Conservation (phyloP, 1,140 invertebrate species). For the Globodera ellingtonae region DNA sequence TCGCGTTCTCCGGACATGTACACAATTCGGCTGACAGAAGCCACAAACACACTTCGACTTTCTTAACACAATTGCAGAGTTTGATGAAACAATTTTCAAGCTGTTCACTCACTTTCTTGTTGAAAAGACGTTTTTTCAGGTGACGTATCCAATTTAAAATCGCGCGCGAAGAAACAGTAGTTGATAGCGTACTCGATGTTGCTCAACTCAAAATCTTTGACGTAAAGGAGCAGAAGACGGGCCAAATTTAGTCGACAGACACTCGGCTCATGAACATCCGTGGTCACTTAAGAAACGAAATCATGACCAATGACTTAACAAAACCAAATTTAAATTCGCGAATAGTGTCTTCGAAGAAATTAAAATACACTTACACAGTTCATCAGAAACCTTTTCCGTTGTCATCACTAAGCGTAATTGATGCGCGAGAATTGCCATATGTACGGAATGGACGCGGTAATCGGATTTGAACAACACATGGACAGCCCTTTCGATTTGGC, state of each 20-base stretch:
- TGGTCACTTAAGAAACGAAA: slow-evolving; percentile 49
- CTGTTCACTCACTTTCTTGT: slow-evolving; percentile 3
- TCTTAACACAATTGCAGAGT: slow-evolving; percentile 30
- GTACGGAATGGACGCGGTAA: slow-evolving; percentile 46
- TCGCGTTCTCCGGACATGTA: slow-evolving; percentile 52
- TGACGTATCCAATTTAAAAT: slow-evolving; percentile 47
- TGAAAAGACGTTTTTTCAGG: slow-evolving; percentile 22
- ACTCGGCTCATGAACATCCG: slow-evolving; percentile 45
- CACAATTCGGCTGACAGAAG: slow-evolving; percentile 58
- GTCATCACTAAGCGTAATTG: slow-evolving; percentile 44
- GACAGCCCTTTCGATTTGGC: slow-evolving; percentile 60
- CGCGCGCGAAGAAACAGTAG: slow-evolving; percentile 58
- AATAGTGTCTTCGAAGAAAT: no score
- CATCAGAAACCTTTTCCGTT: slow-evolving; percentile 37
- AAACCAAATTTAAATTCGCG: no score
- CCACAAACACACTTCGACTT: slow-evolving; percentile 55
- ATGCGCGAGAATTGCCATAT: slow-evolving; percentile 54
- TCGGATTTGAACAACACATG: slow-evolving; percentile 43
- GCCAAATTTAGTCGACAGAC: slow-evolving; percentile 58
- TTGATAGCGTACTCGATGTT: slow-evolving; percentile 54
- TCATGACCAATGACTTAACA: background rate
- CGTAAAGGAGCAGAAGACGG: slow-evolving; percentile 57
- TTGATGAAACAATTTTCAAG: background rate
- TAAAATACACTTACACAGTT: slow-evolving; percentile 30
- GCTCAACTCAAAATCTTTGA: slow-evolving; percentile 58